Conservation (phyloP, 2,888 invertebrate genomes). For the Timandra comae region DNA sequence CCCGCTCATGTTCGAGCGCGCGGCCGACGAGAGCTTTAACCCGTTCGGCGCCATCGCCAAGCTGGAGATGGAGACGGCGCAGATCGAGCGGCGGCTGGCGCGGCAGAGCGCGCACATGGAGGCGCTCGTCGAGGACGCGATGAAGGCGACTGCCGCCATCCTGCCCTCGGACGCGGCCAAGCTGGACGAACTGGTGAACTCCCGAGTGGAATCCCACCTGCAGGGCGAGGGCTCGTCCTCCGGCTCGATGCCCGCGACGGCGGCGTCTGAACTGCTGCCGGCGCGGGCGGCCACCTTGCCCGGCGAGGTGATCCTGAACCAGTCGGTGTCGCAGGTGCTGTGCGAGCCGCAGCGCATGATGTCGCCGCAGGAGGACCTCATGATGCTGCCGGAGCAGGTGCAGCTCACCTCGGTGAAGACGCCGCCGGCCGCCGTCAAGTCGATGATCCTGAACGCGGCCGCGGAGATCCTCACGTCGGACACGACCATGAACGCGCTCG, state of each 20-base stretch:
- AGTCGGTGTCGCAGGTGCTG: slow-evolving; percentile 77
- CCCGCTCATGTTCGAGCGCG: slow-evolving; percentile 43
- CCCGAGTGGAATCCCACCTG: slow-evolving; percentile 57
- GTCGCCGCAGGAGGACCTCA: slow-evolving; percentile 43
- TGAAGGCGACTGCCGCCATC: slow-evolving; percentile 64
- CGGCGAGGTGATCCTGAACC: slow-evolving; percentile 80
- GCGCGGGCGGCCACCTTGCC: too few species aligned
- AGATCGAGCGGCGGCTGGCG: slow-evolving; percentile 54
- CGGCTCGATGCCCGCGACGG: neutral
- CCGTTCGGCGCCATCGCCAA: slow-evolving; percentile 60
- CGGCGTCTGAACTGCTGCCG: neutral
- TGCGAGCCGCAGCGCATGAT: slow-evolving; percentile 44
- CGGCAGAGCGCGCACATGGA: slow-evolving; percentile 67
- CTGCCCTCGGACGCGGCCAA: slow-evolving; percentile 64
- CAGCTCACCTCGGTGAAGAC: slow-evolving; percentile 65
- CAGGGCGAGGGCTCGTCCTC: neutral
- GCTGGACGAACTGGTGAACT: slow-evolving; percentile 77
- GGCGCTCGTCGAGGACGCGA: slow-evolving; percentile 65
- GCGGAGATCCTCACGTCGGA: slow-evolving; percentile 82
- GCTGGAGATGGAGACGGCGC: slow-evolving; percentile 51
- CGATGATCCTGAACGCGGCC: slow-evolving; percentile 85
- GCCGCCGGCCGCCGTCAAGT: slow-evolving; percentile 81
- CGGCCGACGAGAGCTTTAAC: slow-evolving; percentile 43
- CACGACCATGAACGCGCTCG: slow-evolving; percentile 75
- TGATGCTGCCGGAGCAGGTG: slow-evolving; percentile 59